These are phyloP conservation scores for Sylvilagus floridanus DNA, from an alignment of 2,797 vertebrate genomes.

Conservation along the genomic window DNA sequence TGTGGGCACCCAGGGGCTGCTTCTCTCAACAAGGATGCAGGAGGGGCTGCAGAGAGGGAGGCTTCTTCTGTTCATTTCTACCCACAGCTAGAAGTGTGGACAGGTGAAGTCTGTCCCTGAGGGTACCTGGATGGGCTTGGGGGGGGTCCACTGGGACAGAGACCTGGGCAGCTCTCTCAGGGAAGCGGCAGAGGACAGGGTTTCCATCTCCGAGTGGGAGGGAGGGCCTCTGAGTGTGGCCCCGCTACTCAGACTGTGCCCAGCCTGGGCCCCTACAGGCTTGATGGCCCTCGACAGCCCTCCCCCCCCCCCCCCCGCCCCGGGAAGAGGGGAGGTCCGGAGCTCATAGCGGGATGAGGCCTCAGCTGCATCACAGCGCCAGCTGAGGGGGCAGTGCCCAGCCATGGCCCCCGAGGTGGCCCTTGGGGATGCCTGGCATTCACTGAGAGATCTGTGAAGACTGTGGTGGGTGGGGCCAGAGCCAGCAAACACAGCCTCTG, in stretches of 20 bases:
- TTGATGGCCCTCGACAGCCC: background rate
- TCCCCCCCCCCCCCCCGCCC: too few species aligned
- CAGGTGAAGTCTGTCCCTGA: background rate
- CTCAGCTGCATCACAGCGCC: too few species aligned
- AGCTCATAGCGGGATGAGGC: background rate
- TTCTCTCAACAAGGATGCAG: background rate
- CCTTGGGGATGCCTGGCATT: background rate
- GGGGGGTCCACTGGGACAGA: too few species aligned
- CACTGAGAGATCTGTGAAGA: background rate
- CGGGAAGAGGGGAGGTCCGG: fast-evolving
- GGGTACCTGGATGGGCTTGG: background rate
- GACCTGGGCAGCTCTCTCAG: background rate
- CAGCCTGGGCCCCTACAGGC: background rate
- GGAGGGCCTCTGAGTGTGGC: background rate
- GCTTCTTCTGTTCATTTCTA: too few species aligned
- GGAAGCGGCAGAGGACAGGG: background rate
- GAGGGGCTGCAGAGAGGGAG: background rate
- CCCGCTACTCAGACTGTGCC: background rate
- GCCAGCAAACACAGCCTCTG: background rate
- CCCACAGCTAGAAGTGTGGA: too few species aligned
- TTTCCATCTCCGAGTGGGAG: background rate
- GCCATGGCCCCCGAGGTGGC: background rate
- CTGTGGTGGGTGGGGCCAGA: background rate
- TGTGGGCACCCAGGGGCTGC: fast-evolving
- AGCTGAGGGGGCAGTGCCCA: background rate